phyloP scores from a whole-genome alignment of 2,797 vertebrate species.

The Muscicapa comitata region DNA sequence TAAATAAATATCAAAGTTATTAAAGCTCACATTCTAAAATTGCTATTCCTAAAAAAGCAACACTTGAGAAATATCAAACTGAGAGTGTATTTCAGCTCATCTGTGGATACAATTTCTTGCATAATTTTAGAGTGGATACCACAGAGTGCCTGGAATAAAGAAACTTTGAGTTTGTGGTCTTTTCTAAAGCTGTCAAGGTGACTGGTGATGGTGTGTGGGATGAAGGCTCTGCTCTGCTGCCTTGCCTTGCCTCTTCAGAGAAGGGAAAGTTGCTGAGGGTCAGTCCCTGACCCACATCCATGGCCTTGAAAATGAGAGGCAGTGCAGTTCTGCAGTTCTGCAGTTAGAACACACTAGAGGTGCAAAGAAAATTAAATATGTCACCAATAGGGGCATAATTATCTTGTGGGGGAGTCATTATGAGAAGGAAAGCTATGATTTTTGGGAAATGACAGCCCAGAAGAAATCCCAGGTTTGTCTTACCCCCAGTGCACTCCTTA shows the following conservation, averaged over 20 bases:
- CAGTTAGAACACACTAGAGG: not conserved
- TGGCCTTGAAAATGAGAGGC: not conserved
- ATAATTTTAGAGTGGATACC: not conserved
- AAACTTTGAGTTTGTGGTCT: not conserved
- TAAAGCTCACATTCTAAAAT: not conserved
- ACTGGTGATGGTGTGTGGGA: not conserved
- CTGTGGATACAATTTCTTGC: not conserved
- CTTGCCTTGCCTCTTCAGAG: not conserved
- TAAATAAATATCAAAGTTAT: slow-evolving; percentile 25
- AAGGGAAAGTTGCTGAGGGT: not conserved
- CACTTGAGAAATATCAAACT: slow-evolving; percentile 2
- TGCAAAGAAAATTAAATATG: not conserved
- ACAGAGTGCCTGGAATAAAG: not conserved
- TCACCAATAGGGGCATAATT: not conserved
- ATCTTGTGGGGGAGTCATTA: not conserved
- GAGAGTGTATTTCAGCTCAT: not conserved
- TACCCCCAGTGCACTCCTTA: not conserved
- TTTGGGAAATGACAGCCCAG: not conserved
- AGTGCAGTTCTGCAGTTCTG: not conserved
- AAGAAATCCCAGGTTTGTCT: not conserved
- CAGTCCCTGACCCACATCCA: not conserved
- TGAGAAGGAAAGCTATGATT: not conserved
- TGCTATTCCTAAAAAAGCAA: not conserved
- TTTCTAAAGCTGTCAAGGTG: not conserved
- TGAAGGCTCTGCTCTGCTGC: not conserved